Conservation (phyloP, 2,888 invertebrate genomes). For the Polymixis lichenea region DNA sequence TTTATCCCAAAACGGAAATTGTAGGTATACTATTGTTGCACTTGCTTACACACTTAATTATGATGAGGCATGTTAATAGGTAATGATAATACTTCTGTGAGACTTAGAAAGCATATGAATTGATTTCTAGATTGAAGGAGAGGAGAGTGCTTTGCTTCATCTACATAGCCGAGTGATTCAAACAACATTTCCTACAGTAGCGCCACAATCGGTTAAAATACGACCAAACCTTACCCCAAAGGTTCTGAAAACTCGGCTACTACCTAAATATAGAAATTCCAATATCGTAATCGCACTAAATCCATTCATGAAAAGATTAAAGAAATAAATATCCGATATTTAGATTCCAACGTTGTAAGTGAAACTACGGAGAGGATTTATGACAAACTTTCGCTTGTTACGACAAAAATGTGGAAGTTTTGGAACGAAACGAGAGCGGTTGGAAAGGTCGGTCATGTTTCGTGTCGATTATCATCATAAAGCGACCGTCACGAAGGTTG, state of each 20-base stretch:
- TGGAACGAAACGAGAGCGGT: conserved; percentile 55
- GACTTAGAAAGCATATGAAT: background rate
- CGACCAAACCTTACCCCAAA: background rate
- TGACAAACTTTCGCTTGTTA: conserved; percentile 54
- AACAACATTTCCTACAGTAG: background rate
- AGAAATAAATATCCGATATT: conserved; percentile 19
- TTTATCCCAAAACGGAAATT: conserved; percentile 33
- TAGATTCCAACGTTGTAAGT: conserved; percentile 20
- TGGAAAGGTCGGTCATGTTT: conserved; percentile 40
- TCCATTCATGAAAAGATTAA: conserved; percentile 15
- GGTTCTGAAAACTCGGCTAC: conserved; percentile 9
- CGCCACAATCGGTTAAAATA: background rate
- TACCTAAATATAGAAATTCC: background rate
- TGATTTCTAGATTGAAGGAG: too few species aligned
- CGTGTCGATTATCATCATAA: conserved; percentile 57
- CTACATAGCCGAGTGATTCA: background rate
- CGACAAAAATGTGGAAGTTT: conserved; percentile 40
- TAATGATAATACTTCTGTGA: background rate
- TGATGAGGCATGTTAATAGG: too few species aligned
- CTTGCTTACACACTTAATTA: too few species aligned
- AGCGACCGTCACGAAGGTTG: conserved; percentile 52
- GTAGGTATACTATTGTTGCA: background rate
- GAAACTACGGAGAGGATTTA: conserved; percentile 43
- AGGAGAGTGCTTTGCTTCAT: background rate
- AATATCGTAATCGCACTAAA: conserved; percentile 27